Conservation (phyloP, 1,140 invertebrate species). For the Philopotamus ludificatus region DNA sequence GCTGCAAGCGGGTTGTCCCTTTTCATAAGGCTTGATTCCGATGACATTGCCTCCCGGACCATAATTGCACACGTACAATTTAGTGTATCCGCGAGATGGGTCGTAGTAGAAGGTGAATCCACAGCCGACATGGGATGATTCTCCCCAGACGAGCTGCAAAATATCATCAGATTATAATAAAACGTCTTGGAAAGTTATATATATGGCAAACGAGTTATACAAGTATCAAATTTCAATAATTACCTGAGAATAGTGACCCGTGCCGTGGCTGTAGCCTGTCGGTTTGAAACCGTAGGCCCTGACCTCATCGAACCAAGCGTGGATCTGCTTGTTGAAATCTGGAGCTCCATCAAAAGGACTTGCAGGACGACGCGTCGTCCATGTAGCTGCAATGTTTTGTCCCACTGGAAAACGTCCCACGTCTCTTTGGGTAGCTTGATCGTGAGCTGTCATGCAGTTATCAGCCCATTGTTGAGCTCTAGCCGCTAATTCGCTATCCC, state of each 20-base stretch:
- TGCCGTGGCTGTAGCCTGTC: slow-evolving; percentile 63
- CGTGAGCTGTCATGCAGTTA: slow-evolving; percentile 74
- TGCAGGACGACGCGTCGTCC: slow-evolving; percentile 69
- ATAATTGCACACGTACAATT: slow-evolving; percentile 85
- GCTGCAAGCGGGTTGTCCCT: slow-evolving; percentile 69
- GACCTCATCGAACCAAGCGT: slow-evolving; percentile 80
- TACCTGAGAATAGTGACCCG: slow-evolving; percentile 83
- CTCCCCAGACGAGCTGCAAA: slow-evolving; percentile 75
- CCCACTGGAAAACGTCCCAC: slow-evolving; percentile 75
- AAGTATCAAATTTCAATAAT: slow-evolving; percentile 24
- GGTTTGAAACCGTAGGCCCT: slow-evolving; percentile 66
- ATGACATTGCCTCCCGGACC: slow-evolving; percentile 79
- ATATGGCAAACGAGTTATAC: slow-evolving; percentile 1
- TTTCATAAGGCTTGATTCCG: slow-evolving; percentile 71
- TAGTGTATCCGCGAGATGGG: slow-evolving; percentile 67
- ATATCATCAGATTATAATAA: background rate
- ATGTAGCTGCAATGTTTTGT: slow-evolving; percentile 78
- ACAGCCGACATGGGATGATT: slow-evolving; percentile 76
- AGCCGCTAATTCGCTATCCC: slow-evolving; percentile 83
- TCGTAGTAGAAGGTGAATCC: slow-evolving; percentile 79
- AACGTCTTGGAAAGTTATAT: background rate
- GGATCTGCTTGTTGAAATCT: slow-evolving; percentile 72
- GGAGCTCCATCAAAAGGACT: slow-evolving; percentile 59
- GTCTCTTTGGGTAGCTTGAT: slow-evolving; percentile 55
- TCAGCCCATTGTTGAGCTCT: slow-evolving; percentile 82